phyloP scores from a whole-genome alignment of 2,113 vertebrate genomes.

The Mohoua ochrocephala region DNA sequence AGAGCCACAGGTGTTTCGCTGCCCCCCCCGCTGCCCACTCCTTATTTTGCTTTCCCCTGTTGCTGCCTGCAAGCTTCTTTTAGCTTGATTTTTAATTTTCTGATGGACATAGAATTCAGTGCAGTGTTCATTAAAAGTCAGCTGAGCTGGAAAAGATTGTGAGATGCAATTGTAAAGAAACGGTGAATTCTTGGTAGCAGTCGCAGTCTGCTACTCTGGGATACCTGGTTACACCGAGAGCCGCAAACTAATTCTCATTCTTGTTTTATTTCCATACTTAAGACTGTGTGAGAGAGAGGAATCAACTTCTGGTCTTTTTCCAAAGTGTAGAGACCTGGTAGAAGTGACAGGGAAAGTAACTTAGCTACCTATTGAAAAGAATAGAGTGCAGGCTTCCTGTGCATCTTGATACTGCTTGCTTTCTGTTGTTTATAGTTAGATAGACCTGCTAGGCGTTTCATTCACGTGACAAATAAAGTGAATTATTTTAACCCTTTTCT shows the following conservation, averaged over 20 bases:
- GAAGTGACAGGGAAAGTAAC: neutral
- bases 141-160: neutral
- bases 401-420: neutral
- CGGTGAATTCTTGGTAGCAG: neutral
- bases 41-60: neutral
- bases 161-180: neutral
- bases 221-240: neutral
- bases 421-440: neutral
- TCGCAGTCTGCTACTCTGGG: neutral
- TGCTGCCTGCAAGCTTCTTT: neutral
- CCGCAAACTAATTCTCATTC: neutral
- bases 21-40: rapidly evolving
- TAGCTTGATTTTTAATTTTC: neutral
- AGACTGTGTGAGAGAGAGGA: neutral
- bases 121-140: neutral
- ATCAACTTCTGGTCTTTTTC: neutral
- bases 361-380: neutral
- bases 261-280: neutral
- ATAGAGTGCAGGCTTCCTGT: neutral
- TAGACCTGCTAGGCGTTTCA: neutral
- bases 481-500: neutral
- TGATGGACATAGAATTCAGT: neutral
- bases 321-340: neutral
- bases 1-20: neutral
- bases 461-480: neutral